Base-by-base conservation (phyloP, 2,888 invertebrate species). In the Pinctada fucata region DNA sequence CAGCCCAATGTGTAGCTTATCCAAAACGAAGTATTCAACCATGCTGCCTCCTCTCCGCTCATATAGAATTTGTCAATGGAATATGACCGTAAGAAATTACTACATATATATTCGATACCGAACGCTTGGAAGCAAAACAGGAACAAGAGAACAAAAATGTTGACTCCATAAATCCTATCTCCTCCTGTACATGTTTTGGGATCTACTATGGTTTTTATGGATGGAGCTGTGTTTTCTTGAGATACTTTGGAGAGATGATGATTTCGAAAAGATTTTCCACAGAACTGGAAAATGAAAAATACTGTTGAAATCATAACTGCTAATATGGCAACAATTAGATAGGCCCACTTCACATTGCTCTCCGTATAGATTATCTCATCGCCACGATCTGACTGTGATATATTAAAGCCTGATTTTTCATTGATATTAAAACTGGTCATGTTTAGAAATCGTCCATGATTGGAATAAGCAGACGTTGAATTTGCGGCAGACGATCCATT, bases 71-170 rank as follows among this genome's bases (percentile, higher is more conserved):
- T 70, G 70, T 70, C 70, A 1, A 70, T 49, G 4, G 70, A 48
- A 50, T 49, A 70, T 49, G n/a, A 49, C 16, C 70, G 13, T 49
- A 70, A 47, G 48, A 70, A 70, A 8, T 70, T 70, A n/a, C 70
- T 48, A 49, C 48, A 70, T n/a, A 70, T 47, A 4, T 45, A 45
- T 4, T 70, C 70, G 13, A 48, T 50, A 8, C 70, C 70, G 31
- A n/a, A 48, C 48, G 50, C 50, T n/a, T 70, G 45, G n/a, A 70
- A 70, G 50, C n/a, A 70, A 70, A 6, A 70, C 4, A 70, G 4
- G 50, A 70, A 70, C 50, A 70, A 70, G 10, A 70, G n/a, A 49
- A 70, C 48, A 48, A 70, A 70, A 48, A 70, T 70, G 13, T 70
- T 6, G 13, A 70, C 48, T 13, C 70, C 70, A 50, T 47, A 70